phyloP scores from a whole-genome alignment of 2,113 vertebrate genomes.

The Phycodurus eques region DNA sequence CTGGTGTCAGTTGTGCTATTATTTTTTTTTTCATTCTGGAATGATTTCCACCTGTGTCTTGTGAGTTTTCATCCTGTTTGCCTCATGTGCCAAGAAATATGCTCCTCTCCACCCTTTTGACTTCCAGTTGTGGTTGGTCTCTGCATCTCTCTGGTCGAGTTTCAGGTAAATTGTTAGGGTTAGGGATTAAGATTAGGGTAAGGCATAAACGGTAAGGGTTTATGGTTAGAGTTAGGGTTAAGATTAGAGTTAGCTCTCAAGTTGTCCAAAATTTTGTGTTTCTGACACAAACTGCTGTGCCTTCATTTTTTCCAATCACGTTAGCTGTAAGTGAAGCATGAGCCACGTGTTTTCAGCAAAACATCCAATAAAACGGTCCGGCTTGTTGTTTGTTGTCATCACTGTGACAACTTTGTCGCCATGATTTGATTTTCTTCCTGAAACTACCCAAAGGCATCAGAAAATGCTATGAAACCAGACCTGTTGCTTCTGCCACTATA shows the following conservation, averaged over 20 bases:
- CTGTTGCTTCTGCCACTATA: neutral
- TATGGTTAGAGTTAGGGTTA: neutral
- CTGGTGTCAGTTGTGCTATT: neutral
- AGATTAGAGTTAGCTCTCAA: neutral
- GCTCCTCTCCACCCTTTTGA: neutral
- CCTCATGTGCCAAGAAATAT: slow-evolving; percentile 1
- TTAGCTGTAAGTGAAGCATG: neutral
- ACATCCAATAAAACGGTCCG: neutral
- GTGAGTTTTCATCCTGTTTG: neutral
- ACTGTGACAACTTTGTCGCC: neutral
- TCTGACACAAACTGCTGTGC: neutral
- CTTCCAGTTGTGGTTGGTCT: neutral
- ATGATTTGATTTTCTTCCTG: neutral
- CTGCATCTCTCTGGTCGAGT: neutral
- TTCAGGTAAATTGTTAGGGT: neutral
- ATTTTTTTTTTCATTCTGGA: neutral
- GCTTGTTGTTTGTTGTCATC: neutral
- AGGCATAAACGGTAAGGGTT: neutral
- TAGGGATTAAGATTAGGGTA: neutral
- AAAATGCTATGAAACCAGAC: neutral
- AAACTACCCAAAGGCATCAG: neutral
- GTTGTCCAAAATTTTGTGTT: neutral
- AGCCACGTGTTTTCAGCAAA: neutral
- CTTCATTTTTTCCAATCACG: slow-evolving; percentile 2
- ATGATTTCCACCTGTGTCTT: neutral